Base-by-base conservation (phyloP, 1,140 invertebrate genomes). In the Tyrophagus putrescentiae region DNA sequence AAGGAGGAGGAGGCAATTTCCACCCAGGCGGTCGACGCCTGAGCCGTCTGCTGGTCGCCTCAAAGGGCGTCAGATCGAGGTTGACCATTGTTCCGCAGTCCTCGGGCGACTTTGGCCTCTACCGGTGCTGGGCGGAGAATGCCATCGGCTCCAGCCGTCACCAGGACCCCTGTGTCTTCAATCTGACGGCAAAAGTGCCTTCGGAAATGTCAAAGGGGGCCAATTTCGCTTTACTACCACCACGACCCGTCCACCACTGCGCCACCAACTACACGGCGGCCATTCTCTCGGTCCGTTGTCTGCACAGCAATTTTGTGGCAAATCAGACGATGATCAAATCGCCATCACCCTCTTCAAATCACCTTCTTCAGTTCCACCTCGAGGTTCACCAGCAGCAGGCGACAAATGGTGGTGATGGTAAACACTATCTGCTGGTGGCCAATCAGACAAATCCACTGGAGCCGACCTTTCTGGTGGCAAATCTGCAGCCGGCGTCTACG, bases 41-140 rank as follows among this genome's bases (percentile, higher is more conserved):
- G 25, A 13, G 23, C 3, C 34, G 57, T 25, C 4, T 59, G 36
- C 44, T 21, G 16, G n/a, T 59, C 16, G 34, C 57, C 11, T 42
- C 36, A 7, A 59, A 59, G 21, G 34, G n/a, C n/a, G 34, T 44
- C 1, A 41, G 57, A 27, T 42, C 36, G 18, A 45, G 23, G 36
- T 45, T 59, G n/a, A 59, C 57, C 4, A 59, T 59, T 23, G 29
- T 59, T n/a, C 57, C 57, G 32, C 57, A 42, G 13, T 45, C 39
- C 18, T 2, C 4, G 1, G 21, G 4, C 11, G 57, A 59, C 36
- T 59, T 59, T 59, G 57, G 57, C 25, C 1, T 45, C 1, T 59
- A 59, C 36, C n/a, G n/a, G 27, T 59, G 57, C 34, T 59, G 57
- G 57, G 57, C 57, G 2, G 16, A 59, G n/a, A 59, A 59, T 59